A percentile compares a stretch with the other conserved stretches of the same genome.
Conservation (phyloP, 2,113 vertebrate species). For the Vireo altiloquus region DNA sequence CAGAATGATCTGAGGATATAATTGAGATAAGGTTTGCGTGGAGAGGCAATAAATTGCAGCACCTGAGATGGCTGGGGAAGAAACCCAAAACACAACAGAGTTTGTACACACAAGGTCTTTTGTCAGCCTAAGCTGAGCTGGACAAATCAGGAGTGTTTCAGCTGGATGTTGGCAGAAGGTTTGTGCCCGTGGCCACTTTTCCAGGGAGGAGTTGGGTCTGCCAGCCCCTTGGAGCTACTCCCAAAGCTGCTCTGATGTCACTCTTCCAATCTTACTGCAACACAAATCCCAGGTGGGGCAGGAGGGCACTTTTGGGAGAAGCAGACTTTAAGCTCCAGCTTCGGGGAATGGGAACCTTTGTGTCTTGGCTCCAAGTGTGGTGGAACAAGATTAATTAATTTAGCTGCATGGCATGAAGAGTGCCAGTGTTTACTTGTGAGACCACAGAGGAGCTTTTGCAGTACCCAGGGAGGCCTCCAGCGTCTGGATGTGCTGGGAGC, state of each 20-base stretch:
- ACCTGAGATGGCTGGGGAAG: not conserved
- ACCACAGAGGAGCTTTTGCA: not conserved
- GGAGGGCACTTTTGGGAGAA: not conserved
- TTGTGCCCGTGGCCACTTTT: not conserved
- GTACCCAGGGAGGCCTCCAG: not conserved
- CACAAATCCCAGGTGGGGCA: not conserved
- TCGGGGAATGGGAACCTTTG: not conserved
- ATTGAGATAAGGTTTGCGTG: not conserved
- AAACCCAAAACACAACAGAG: not conserved
- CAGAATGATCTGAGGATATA: not conserved
- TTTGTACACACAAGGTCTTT: not conserved
- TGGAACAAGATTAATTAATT: constrained; percentile 20
- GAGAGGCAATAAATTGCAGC: not conserved
- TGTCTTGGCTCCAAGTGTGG: not conserved
- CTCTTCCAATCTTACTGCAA: not conserved
- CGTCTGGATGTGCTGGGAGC: not conserved
- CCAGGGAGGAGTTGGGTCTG: not conserved
- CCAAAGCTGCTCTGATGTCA: not conserved
- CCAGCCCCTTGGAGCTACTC: not conserved
- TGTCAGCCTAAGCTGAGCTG: not conserved
- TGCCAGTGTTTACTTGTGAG: constrained; percentile 3
- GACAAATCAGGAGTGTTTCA: not conserved
- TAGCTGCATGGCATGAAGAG: not conserved
- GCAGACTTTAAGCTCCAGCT: not conserved
- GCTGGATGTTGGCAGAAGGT: not conserved